These are phyloP conservation scores for Noturus placidus DNA, from an alignment of 2,113 vertebrate genomes.

Conservation along the genomic window DNA sequence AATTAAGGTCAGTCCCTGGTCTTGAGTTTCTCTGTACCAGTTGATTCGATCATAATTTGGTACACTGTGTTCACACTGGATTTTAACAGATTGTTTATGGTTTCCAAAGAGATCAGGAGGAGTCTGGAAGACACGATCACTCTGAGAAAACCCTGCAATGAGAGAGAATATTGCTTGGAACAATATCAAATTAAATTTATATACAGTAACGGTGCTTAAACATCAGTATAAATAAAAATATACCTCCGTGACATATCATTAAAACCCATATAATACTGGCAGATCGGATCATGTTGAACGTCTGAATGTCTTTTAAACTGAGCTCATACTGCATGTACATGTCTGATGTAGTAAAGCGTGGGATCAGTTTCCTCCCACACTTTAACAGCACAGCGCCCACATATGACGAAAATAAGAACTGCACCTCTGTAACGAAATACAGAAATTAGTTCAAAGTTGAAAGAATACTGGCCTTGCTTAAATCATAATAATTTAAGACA, in stretches of 20 bases:
- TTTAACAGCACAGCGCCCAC: background rate
- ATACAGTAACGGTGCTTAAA: background rate
- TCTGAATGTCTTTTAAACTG: background rate
- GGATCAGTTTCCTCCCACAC: background rate
- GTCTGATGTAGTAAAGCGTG: background rate
- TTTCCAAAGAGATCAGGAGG: conserved; percentile 19
- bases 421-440: background rate
- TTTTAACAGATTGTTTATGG: background rate
- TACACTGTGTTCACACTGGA: conserved; percentile 55
- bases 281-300: conserved; percentile 10
- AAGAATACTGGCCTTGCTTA: background rate
- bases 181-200: background rate
- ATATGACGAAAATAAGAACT: background rate
- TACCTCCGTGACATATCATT: conserved; percentile 2
- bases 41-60: conserved; percentile 4
- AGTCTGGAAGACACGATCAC: conserved; percentile 27
- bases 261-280: conserved; percentile 15
- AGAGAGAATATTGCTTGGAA: background rate
- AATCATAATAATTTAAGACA: background rate
- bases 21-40: conserved; percentile 57
- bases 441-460: background rate
- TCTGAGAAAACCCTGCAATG: conserved; percentile 28
- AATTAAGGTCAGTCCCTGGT: conserved; percentile 42
- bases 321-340: background rate
- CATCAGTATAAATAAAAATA: background rate